A percentile compares a stretch with the other conserved stretches of the same genome.
Evolutionary conservation across 2,888 invertebrate genomes (phyloP).

Genomic region (Maniola hyperantus): DNA sequence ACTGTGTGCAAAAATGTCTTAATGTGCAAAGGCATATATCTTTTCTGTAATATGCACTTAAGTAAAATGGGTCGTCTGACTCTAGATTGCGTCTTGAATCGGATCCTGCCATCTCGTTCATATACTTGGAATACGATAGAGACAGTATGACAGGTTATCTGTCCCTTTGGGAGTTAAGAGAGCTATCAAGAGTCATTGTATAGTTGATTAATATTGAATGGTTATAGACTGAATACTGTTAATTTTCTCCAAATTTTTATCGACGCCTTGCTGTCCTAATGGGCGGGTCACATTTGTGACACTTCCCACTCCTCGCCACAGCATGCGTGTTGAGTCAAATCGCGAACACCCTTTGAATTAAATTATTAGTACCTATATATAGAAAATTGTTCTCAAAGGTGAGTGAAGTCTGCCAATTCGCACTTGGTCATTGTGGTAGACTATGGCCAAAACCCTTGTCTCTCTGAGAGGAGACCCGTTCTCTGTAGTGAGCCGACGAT

Average conservation of each 20-base stretch:
- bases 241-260: conserved; percentile 54
- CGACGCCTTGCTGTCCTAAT: conserved; percentile 16
- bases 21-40: neutral
- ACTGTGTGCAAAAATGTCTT: neutral
- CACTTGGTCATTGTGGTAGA: too few species aligned
- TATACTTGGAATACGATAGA: neutral
- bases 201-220: conserved; percentile 43
- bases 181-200: conserved; percentile 21
- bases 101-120: conserved; percentile 8
- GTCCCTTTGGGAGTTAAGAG: neutral
- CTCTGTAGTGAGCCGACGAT: too few species aligned
- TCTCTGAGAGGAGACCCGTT: too few species aligned
- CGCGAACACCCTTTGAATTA: neutral
- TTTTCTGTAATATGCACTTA: conserved; percentile 25
- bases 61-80: conserved; percentile 9
- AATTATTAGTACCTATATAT: too few species aligned
- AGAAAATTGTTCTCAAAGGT: too few species aligned
- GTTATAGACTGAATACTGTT: conserved; percentile 75
- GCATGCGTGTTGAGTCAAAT: neutral
- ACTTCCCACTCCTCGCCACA: neutral
- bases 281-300: neutral
- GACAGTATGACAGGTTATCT: neutral
- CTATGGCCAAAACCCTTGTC: too few species aligned
- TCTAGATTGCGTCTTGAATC: neutral
- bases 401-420: too few species aligned